Conservation (phyloP, 2,113 vertebrate species). For the Ameiurus melas region DNA sequence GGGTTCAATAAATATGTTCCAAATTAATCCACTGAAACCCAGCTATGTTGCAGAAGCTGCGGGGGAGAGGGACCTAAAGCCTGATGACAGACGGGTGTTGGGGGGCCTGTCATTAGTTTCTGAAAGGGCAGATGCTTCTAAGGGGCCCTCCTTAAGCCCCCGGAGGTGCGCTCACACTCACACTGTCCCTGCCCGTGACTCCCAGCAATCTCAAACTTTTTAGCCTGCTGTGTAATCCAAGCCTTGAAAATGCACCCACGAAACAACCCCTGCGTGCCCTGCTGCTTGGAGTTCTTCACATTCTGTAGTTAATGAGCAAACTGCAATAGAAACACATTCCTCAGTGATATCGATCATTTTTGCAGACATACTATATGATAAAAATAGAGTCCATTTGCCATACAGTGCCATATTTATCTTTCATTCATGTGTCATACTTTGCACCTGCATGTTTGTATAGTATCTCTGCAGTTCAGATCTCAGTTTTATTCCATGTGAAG, state of each 20-base stretch:
- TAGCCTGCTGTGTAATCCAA: conserved; percentile 43
- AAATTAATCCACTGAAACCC: conserved; percentile 32
- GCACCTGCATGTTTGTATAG: conserved; percentile 34
- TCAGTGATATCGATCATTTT: conserved; percentile 39
- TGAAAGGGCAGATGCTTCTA: conserved; percentile 52
- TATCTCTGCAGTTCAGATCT: conserved; percentile 7
- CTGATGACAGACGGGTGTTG: conserved; percentile 66
- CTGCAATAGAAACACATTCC: conserved; percentile 50
- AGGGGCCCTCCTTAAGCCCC: conserved; percentile 45
- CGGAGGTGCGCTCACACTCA: conserved; percentile 48
- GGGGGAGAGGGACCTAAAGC: conserved; percentile 47
- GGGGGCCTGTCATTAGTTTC: conserved; percentile 33
- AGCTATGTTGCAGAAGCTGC: conserved; percentile 9
- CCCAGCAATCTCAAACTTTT: conserved; percentile 46
- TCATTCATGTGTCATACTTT: conserved; percentile 47
- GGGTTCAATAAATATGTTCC: not conserved
- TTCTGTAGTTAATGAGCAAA: conserved; percentile 44
- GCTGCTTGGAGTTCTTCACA: conserved; percentile 47
- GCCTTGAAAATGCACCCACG: conserved; percentile 47
- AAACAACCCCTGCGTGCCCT: conserved; percentile 48
- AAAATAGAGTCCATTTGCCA: conserved; percentile 26
- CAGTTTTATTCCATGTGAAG: conserved; percentile 24
- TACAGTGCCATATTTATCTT: conserved; percentile 9
- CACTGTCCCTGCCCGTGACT: conserved; percentile 46
- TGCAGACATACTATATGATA: conserved; percentile 25